These are phyloP conservation scores for Sus cebifrons DNA, from an alignment of 2,797 vertebrate species.

Conservation along the genomic window DNA sequence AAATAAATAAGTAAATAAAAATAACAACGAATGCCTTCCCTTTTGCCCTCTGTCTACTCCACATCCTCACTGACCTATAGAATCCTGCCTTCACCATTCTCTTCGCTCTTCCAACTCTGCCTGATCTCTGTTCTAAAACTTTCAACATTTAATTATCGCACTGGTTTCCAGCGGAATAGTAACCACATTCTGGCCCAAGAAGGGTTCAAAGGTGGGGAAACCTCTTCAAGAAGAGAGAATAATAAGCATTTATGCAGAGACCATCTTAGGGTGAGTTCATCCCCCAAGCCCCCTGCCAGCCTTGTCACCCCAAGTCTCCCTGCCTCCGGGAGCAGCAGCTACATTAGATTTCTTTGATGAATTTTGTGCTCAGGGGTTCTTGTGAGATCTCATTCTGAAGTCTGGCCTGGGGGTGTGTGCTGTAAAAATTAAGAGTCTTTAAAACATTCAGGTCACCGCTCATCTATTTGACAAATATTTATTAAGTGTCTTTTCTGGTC, in stretches of 20 bases:
- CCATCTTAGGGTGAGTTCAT: background rate
- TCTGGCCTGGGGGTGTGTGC: background rate
- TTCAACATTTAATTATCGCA: background rate
- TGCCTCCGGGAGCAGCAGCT: background rate
- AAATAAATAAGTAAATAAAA: background rate
- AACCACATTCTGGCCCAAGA: background rate
- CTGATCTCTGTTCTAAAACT: background rate
- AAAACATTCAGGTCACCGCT: background rate
- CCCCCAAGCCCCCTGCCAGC: background rate
- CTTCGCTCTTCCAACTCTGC: background rate
- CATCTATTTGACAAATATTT: constrained; percentile 55
- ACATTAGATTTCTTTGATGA: background rate
- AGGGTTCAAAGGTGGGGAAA: background rate
- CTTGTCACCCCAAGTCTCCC: background rate
- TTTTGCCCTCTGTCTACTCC: background rate
- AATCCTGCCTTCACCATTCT: background rate
- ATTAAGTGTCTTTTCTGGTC: constrained; percentile 29
- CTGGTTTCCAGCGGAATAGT: background rate
- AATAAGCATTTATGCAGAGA: background rate
- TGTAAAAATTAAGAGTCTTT: constrained; percentile 62
- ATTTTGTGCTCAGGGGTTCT: background rate
- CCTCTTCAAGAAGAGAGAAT: background rate
- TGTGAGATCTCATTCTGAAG: background rate
- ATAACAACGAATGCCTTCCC: background rate
- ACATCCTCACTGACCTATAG: too few relatives aligned